Evolutionary conservation across 2,113 vertebrate species (phyloP).

Genomic region (Rutilus rutilus): DNA sequence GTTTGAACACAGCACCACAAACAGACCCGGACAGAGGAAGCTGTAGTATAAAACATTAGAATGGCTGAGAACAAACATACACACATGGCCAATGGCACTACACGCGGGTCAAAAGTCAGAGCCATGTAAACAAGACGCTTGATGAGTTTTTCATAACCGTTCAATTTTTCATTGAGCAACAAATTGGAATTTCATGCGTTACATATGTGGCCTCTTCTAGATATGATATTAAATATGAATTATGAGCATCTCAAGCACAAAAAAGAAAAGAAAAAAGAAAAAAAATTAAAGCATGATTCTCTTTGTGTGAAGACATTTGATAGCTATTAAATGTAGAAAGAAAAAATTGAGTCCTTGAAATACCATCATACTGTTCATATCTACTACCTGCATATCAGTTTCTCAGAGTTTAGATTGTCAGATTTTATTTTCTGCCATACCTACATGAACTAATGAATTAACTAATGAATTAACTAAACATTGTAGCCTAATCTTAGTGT

Average conservation of each 20-base stretch:
- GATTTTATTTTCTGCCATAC: not conserved
- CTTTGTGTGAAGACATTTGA: constrained; percentile 5
- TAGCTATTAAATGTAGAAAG: not conserved
- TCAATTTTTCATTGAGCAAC: constrained; percentile 78
- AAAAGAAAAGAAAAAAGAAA: not conserved
- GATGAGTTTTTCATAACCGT: constrained; percentile 77
- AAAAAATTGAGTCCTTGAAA: not conserved
- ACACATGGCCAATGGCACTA: constrained; percentile 47
- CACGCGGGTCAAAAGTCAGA: constrained; percentile 68
- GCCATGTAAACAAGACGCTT: constrained; percentile 73
- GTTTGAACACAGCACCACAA: constrained; percentile 57
- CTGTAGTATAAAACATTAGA: constrained; percentile 38
- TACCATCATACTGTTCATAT: not conserved
- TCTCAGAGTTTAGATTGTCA: not conserved
- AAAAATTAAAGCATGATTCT: not conserved
- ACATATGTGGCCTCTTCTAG: constrained; percentile 44
- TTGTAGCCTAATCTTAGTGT: not conserved
- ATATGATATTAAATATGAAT: constrained; percentile 77
- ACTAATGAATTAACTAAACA: no score
- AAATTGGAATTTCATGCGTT: constrained; percentile 69
- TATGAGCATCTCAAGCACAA: constrained; percentile 60
- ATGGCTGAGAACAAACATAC: constrained; percentile 55
- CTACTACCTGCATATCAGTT: not conserved
- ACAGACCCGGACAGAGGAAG: constrained; percentile 50
- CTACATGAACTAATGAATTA: not conserved